phyloP scores from a whole-genome alignment of 2,113 vertebrate genomes.

The Cyanoderma ruficeps region DNA sequence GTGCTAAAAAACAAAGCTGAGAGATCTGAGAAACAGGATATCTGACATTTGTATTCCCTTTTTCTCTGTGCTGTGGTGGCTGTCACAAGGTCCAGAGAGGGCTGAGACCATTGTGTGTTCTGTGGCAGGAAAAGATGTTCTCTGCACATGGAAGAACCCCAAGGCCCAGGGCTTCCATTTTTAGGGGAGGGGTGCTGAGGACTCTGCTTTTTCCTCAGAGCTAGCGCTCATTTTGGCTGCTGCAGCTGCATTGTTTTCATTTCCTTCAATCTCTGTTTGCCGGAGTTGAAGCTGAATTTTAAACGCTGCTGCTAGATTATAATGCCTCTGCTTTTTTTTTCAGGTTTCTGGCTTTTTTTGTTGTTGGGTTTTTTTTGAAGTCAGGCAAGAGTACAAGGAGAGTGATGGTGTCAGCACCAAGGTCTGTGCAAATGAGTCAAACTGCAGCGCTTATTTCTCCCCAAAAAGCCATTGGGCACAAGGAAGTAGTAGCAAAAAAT shows the following conservation, averaged over 20 bases:
- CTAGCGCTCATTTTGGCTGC: rapidly evolving
- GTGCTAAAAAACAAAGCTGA: not conserved
- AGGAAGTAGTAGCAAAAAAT: not conserved
- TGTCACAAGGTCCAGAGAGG: not conserved
- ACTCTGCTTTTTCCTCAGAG: not conserved
- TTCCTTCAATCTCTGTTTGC: not conserved
- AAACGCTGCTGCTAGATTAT: not conserved
- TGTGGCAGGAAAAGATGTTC: not conserved
- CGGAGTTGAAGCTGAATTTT: not conserved
- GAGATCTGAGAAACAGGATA: not conserved
- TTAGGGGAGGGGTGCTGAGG: not conserved
- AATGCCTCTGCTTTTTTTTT: not conserved
- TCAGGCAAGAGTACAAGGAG: not conserved
- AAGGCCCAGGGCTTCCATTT: not conserved
- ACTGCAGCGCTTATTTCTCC: not conserved
- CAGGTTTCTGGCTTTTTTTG: not conserved
- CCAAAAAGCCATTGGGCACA: not conserved
- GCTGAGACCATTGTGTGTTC: not conserved
- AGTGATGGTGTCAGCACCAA: not conserved
- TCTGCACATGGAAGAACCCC: not conserved
- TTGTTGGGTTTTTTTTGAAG: not conserved
- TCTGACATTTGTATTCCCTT: not conserved
- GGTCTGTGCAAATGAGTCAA: not conserved
- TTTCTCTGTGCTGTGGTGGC: not conserved
- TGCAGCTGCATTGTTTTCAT: not conserved